Conservation (phyloP, 1,140 invertebrate species). For the Ruditapes philippinarum region DNA sequence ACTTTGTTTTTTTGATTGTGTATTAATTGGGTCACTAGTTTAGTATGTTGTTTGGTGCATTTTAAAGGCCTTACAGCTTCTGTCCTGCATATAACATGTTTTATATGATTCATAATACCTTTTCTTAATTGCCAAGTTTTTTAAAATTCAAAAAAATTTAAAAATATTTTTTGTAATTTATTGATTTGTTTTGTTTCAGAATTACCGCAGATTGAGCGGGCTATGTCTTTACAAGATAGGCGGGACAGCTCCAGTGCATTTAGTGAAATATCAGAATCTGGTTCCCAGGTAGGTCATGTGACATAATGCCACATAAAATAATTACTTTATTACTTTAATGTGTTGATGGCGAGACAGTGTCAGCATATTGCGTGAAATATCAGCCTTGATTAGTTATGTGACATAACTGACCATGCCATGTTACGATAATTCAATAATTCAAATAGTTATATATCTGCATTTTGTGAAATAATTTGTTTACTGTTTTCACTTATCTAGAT, state of each 20-base stretch:
- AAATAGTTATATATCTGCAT: too few relatives aligned
- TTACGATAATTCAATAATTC: too few relatives aligned
- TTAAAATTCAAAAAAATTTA: too few relatives aligned
- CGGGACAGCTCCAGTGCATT: constrained; percentile 54
- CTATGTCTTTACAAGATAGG: constrained; percentile 50
- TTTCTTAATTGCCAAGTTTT: too few relatives aligned
- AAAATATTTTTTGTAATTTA: background rate
- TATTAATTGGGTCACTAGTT: background rate
- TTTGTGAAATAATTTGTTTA: too few relatives aligned
- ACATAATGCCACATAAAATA: background rate
- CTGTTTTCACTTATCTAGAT: too few relatives aligned
- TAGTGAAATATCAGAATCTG: constrained; percentile 54
- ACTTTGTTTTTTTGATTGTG: too few relatives aligned
- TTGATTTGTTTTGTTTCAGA: constrained; percentile 5
- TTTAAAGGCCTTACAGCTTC: background rate
- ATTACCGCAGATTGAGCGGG: constrained; percentile 31
- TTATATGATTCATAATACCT: background rate
- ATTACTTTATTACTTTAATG: too few relatives aligned
- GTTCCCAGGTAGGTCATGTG: constrained; percentile 29
- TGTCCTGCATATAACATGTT: background rate
- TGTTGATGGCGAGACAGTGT: too few relatives aligned
- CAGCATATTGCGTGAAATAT: too few relatives aligned
- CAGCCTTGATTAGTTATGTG: too few relatives aligned
- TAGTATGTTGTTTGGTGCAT: background rate
- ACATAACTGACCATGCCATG: too few relatives aligned